Evolutionary conservation across 2,888 invertebrate species (phyloP).

Genomic region (Orgyia antiqua): DNA sequence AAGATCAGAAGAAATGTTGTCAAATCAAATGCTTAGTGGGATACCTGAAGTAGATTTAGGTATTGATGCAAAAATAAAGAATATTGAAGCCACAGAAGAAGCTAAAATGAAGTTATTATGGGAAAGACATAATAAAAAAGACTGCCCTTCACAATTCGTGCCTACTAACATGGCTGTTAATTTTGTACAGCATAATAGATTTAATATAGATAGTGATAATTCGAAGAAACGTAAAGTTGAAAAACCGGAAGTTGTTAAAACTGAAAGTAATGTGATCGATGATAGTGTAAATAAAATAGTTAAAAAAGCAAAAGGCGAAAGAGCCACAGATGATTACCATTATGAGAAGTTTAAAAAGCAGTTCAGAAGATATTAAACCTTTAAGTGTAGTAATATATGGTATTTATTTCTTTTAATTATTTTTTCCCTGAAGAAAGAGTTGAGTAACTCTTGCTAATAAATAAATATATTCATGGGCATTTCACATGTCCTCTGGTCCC

Average conservation of each 20-base stretch:
- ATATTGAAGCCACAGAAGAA: slow-evolving; percentile 99
- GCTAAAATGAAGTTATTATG: slow-evolving; percentile 95
- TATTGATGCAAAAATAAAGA: slow-evolving; percentile 98
- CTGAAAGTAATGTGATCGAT: slow-evolving; percentile 54
- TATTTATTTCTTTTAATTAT: too few relatives aligned
- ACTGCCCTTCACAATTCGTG: slow-evolving; percentile 96
- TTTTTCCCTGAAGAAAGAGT: too few relatives aligned
- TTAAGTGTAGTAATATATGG: too few relatives aligned
- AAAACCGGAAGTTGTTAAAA: slow-evolving; percentile 65
- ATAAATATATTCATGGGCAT: too few relatives aligned
- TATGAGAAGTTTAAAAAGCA: slow-evolving; percentile 98
- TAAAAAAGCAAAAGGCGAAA: slow-evolving; percentile 86
- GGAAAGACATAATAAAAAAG: slow-evolving; percentile 94
- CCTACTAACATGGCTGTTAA: slow-evolving; percentile 99
- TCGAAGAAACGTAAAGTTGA: slow-evolving; percentile 80
- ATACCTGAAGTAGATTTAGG: slow-evolving; percentile 99
- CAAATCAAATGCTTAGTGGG: slow-evolving; percentile 99
- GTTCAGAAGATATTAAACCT: slow-evolving; percentile 89
- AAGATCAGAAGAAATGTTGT: slow-evolving; percentile 98
- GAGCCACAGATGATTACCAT: slow-evolving; percentile 98
- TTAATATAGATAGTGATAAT: slow-evolving; percentile 89
- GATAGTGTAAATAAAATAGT: slow-evolving; percentile 74
- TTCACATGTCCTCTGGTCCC: too few relatives aligned
- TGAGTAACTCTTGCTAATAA: too few relatives aligned
- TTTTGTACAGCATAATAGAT: slow-evolving; percentile 98